A percentile compares a stretch with the other conserved stretches of the same genome.
phyloP scores from a whole-genome alignment of 2,797 vertebrate genomes.

The Falco concolor region DNA sequence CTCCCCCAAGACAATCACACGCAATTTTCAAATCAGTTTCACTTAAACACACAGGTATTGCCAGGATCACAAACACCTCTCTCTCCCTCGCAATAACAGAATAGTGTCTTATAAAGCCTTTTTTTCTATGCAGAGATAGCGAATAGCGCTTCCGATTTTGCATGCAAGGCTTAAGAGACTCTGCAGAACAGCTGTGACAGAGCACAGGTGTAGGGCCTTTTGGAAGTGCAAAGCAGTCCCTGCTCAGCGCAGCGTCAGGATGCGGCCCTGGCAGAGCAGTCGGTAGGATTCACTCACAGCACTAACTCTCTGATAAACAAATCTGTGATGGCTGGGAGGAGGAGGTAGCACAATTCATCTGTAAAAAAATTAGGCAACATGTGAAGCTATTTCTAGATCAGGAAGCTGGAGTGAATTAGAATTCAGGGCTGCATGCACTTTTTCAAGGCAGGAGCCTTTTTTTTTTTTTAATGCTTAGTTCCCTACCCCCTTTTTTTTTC shows the following conservation, averaged over 20 bases:
- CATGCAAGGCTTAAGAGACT: background rate
- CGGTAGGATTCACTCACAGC: slow-evolving; percentile 9
- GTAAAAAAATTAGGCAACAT: slow-evolving; percentile 60
- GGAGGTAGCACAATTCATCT: slow-evolving; percentile 60
- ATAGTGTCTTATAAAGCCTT: slow-evolving; percentile 41
- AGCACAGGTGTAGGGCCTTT: background rate
- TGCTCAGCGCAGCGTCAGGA: background rate
- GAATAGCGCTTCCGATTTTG: background rate
- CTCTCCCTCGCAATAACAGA: slow-evolving; percentile 37
- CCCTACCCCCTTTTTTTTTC: background rate
- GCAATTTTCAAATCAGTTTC: slow-evolving; percentile 65
- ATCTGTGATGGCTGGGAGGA: slow-evolving; percentile 34
- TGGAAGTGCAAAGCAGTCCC: slow-evolving; percentile 2
- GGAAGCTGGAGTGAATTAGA: slow-evolving; percentile 33
- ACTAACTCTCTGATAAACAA: slow-evolving; percentile 14
- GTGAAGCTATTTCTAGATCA: slow-evolving; percentile 55
- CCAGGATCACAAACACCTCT: slow-evolving; percentile 48
- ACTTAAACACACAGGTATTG: slow-evolving; percentile 55
- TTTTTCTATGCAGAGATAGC: slow-evolving; percentile 27
- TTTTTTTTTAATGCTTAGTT: background rate
- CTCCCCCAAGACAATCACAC: slow-evolving; percentile 15
- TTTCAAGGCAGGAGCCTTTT: slow-evolving; percentile 3
- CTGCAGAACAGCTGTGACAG: background rate
- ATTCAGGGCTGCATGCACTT: background rate
- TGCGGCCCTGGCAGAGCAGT: background rate